Evolutionary conservation across 1,140 invertebrate genomes (phyloP).

Genomic region (Apis dorsata): DNA sequence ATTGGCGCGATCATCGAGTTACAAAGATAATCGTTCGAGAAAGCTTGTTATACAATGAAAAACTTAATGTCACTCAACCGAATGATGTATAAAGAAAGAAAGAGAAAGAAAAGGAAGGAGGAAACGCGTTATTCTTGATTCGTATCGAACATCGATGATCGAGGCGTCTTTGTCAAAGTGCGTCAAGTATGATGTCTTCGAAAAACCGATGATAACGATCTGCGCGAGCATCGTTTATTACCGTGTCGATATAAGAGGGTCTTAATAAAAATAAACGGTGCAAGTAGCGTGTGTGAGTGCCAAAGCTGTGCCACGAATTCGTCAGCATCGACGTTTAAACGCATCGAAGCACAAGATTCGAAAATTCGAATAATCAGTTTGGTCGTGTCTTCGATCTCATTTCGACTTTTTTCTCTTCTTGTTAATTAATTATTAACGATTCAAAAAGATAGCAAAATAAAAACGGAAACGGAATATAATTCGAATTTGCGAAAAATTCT

Average conservation of each 20-base stretch:
- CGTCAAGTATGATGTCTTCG: neutral
- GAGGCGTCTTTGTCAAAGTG: neutral
- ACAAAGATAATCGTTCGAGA: no score
- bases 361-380: neutral
- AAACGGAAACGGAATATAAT: no score
- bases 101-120: neutral
- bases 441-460: no score
- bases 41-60: no score
- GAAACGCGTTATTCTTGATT: neutral
- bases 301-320: neutral
- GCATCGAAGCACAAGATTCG: slow-evolving; percentile 4
- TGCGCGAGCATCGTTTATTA: slow-evolving; percentile 11
- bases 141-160: neutral
- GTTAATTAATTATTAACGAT: no score
- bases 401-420: neutral
- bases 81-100: no score
- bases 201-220: neutral
- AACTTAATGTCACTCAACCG: no score
- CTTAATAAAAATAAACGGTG: slow-evolving; percentile 25
- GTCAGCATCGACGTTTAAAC: neutral
- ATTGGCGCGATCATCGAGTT: neutral
- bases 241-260: neutral
- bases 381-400: neutral
- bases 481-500: no score
- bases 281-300: slow-evolving; percentile 45